phyloP scores from a whole-genome alignment of 2,888 invertebrate genomes.

The Volucella bombylans region DNA sequence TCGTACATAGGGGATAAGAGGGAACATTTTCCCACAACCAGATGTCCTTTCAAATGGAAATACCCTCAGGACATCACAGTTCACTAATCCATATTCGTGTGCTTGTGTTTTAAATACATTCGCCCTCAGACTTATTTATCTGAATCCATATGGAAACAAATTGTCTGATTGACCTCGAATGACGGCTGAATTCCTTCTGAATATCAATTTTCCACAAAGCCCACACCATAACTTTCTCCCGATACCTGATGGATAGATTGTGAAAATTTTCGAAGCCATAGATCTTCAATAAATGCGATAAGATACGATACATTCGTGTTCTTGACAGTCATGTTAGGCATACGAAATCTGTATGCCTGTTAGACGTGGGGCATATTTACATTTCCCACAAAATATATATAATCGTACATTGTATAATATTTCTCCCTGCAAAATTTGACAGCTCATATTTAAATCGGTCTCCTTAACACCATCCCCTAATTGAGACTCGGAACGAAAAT shows the following conservation, averaged over 20 bases:
- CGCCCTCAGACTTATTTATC: slow-evolving; percentile 15
- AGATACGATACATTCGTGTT: neutral
- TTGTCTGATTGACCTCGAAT: slow-evolving; percentile 6
- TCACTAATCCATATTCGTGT: neutral
- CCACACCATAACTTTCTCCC: neutral
- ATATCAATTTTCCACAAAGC: slow-evolving; percentile 19
- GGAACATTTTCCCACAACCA: neutral
- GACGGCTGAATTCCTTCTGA: neutral
- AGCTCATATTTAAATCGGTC: neutral
- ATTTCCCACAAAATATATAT: neutral
- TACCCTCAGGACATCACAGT: too few species aligned
- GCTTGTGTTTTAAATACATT: neutral
- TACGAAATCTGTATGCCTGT: neutral
- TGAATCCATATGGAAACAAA: slow-evolving; percentile 7
- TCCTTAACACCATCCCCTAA: neutral
- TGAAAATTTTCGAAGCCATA: neutral
- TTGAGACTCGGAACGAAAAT: too few species aligned
- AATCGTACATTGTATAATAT: neutral
- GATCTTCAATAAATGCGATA: slow-evolving; percentile 6
- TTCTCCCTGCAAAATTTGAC: neutral
- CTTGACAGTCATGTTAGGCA: slow-evolving; percentile 27
- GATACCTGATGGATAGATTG: neutral
- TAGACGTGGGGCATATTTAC: neutral
- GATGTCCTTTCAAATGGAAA: neutral
- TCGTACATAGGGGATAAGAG: too few species aligned